Conservation (phyloP, 1,140 invertebrate species). For the Drosophila asahinai region DNA sequence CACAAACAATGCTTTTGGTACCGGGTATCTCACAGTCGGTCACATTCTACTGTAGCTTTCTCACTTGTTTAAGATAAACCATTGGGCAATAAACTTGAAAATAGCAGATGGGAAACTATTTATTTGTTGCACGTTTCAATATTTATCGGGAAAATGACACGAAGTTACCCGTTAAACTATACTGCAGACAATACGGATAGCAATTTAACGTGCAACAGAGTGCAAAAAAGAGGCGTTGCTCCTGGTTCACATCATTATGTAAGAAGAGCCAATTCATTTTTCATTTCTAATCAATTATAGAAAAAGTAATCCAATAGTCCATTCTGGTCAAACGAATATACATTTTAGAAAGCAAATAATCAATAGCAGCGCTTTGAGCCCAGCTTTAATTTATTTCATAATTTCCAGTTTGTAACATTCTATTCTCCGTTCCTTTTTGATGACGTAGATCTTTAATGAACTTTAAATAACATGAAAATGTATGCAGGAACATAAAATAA, state of each 20-base stretch:
- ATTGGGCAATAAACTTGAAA: conserved; percentile 57
- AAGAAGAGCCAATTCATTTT: not conserved
- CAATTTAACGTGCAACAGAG: conserved; percentile 69
- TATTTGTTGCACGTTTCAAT: conserved; percentile 12
- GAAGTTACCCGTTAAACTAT: conserved; percentile 39
- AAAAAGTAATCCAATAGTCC: no score
- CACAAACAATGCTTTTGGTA: no score
- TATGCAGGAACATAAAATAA: conserved; percentile 44
- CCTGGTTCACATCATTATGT: no score
- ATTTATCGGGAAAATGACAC: conserved; percentile 39
- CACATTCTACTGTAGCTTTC: no score
- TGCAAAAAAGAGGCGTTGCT: no score
- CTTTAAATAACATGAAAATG: conserved; percentile 74
- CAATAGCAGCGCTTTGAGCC: not conserved
- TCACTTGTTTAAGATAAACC: conserved; percentile 1
- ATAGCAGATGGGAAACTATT: not conserved
- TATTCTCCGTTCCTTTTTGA: conserved; percentile 9
- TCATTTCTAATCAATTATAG: not conserved
- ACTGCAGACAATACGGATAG: conserved; percentile 57
- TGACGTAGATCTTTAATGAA: conserved; percentile 65
- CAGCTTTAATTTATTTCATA: not conserved
- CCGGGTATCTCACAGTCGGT: no score
- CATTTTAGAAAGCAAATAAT: not conserved
- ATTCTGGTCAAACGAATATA: no score
- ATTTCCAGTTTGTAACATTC: not conserved